phyloP scores from a whole-genome alignment of 2,797 vertebrate species.

The Onychomys leucogaster region DNA sequence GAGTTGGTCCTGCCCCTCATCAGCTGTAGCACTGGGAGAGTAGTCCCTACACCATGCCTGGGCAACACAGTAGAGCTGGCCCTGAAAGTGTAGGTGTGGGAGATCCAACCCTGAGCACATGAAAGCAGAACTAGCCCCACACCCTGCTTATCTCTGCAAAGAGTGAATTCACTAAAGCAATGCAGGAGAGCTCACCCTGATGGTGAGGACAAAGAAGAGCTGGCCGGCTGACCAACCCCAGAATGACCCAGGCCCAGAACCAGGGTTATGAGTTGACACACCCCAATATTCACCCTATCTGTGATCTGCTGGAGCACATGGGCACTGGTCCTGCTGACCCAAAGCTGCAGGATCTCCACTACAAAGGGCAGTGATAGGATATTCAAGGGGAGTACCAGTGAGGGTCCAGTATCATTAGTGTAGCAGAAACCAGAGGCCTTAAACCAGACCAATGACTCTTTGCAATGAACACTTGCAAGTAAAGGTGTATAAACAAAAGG shows the following conservation, averaged over 20 bases:
- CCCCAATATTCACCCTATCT: neutral
- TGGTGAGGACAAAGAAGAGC: neutral
- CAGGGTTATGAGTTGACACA: neutral
- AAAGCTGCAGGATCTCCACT: neutral
- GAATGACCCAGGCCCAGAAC: neutral
- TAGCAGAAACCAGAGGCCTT: no score
- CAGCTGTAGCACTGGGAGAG: neutral
- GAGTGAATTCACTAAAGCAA: neutral
- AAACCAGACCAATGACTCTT: no score
- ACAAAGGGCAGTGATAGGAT: neutral
- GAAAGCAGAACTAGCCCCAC: neutral
- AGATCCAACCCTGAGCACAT: neutral
- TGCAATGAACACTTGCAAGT: no score
- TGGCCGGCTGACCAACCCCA: neutral
- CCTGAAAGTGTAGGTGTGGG: neutral
- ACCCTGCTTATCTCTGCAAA: neutral
- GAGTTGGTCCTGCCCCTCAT: neutral
- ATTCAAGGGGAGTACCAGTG: neutral
- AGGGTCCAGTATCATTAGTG: no score
- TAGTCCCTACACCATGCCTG: neutral
- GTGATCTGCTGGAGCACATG: neutral
- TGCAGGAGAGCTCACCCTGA: neutral
- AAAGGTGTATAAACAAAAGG: no score
- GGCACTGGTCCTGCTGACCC: neutral
- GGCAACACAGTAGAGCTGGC: neutral